Conservation (phyloP, 2,113 vertebrate species). For the Chloebia gouldiae region DNA sequence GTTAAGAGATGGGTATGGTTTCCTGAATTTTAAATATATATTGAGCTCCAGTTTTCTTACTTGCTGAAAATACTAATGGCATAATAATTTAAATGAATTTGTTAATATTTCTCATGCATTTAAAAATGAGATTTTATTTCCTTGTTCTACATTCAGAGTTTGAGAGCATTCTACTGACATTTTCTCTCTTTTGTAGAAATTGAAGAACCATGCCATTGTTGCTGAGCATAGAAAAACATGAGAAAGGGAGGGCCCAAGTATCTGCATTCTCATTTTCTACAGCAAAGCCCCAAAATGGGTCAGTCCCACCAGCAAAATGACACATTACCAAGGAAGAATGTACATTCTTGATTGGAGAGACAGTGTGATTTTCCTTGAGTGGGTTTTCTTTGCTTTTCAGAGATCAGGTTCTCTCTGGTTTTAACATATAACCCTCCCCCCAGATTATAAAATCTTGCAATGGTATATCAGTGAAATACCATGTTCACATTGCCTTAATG, state of each 20-base stretch:
- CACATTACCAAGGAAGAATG: neutral
- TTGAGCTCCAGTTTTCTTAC: neutral
- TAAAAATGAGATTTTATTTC: neutral
- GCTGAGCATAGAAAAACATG: neutral
- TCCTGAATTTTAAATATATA: neutral
- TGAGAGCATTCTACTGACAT: neutral
- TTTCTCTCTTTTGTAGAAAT: neutral
- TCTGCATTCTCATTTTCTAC: neutral
- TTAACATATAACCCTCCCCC: neutral
- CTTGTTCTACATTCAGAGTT: neutral
- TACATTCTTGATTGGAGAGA: neutral
- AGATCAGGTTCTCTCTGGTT: neutral
- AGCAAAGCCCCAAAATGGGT: neutral
- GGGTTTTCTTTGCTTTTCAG: neutral
- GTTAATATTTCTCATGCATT: neutral
- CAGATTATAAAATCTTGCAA: neutral
- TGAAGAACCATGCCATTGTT: neutral
- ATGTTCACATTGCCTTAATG: neutral
- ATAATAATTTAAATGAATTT: neutral
- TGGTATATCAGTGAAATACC: neutral
- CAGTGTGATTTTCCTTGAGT: neutral
- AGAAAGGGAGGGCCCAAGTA: neutral
- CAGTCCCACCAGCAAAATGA: neutral
- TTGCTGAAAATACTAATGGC: neutral
- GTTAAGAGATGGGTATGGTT: neutral